Evolutionary conservation across 2,888 invertebrate species (phyloP).

Genomic region (Thysanoteuthis rhombus): DNA sequence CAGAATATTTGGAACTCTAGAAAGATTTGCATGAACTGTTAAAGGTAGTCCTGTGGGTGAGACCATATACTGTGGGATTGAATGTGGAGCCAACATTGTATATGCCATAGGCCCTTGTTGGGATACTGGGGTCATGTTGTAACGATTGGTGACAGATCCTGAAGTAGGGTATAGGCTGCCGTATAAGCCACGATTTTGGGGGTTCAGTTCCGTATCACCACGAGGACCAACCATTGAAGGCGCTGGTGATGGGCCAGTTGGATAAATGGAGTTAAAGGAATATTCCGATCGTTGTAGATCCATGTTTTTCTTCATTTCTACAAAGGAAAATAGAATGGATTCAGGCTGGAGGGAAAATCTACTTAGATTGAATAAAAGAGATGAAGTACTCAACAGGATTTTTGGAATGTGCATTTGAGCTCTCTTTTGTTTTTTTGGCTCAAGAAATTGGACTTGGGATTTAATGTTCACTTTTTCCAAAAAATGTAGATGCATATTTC

Average conservation of each 20-base stretch:
- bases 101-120: background rate
- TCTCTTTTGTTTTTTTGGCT: too few species aligned
- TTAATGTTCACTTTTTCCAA: too few species aligned
- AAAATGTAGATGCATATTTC: too few species aligned
- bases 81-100: background rate
- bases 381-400: too few species aligned
- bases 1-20: background rate
- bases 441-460: too few species aligned
- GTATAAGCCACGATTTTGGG: background rate
- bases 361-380: too few species aligned
- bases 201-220: background rate
- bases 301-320: conserved; percentile 30
- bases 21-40: background rate
- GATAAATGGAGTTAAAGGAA: conserved; percentile 28
- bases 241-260: conserved; percentile 20
- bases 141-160: background rate
- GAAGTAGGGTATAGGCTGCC: background rate
- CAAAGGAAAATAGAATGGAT: background rate
- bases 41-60: background rate
- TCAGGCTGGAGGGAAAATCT: too few species aligned
- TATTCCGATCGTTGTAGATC: conserved; percentile 27
- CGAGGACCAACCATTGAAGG: background rate
- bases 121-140: background rate
- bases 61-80: background rate
- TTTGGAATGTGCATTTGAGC: too few species aligned